A percentile compares a stretch with the other conserved stretches of the same genome.
Conservation (phyloP, 1,140 invertebrate genomes). For the Drosophila baimaii region DNA sequence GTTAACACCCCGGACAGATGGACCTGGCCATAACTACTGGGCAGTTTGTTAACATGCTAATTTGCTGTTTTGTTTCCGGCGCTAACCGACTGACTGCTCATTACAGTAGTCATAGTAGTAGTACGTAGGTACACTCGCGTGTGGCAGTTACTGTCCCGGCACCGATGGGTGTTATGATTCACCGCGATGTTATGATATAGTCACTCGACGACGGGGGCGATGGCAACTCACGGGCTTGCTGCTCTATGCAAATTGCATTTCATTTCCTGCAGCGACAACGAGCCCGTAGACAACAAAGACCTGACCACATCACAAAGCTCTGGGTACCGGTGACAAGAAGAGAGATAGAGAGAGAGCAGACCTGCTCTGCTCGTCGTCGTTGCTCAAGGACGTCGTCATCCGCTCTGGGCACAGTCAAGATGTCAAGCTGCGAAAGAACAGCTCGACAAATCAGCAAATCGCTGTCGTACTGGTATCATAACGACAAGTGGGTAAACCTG, state of each 20-base stretch:
- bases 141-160: constrained; percentile 13
- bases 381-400: constrained; percentile 36
- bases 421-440: constrained; percentile 60
- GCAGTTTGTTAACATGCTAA: constrained; percentile 78
- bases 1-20: constrained; percentile 39
- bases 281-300: constrained; percentile 60
- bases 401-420: constrained; percentile 16
- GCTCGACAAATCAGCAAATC: constrained; percentile 54
- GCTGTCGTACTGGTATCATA: constrained; percentile 29
- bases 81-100: constrained; percentile 24
- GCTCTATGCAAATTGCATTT: constrained; percentile 67
- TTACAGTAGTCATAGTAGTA: not conserved
- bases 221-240: not conserved
- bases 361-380: constrained; percentile 5
- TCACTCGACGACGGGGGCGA: constrained; percentile 30
- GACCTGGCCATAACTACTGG: constrained; percentile 56
- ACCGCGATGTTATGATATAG: constrained; percentile 40
- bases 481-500: constrained; percentile 23
- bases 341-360: constrained; percentile 3
- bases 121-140: constrained; percentile 53
- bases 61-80: constrained; percentile 67
- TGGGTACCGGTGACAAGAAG: constrained; percentile 20
- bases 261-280: constrained; percentile 69
- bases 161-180: constrained; percentile 58
- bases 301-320: constrained; percentile 24